Evolutionary conservation across 2,888 invertebrate genomes (phyloP), one percentile per base, ranked within the genome.

Genomic region (Conchocele bisecta): DNA sequence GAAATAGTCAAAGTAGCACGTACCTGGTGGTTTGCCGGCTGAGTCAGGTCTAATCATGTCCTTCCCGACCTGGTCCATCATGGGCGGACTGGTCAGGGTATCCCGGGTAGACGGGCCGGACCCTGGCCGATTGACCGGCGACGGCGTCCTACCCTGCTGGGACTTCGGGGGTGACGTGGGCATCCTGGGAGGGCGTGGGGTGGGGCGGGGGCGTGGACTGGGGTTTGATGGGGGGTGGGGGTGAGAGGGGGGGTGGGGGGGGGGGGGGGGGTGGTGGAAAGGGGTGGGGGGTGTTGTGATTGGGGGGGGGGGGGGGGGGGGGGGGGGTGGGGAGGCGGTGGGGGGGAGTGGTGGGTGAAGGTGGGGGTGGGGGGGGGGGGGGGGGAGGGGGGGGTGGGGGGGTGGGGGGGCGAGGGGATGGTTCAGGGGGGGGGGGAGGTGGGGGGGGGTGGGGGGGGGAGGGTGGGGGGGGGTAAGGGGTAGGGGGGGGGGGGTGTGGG

Each of bases 11-110:
- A n/a, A n/a, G n/a, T n/a, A n/a, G n/a, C n/a, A n/a, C n/a, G n/a
- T 56, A 83, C 85, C 85, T 75, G 85, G 83, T 24, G 86, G 83
- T 60, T 79, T 83, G 6, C 82, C 76, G 0, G 81, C 83, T 17
- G 86, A 86, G 33, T 78, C 79, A 15, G 86, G 86, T 42, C 85
- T 66, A 39, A 74, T 76, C 26, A 64, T 39, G 13, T 82, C 82
- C 46, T 64, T 61, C 39, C 44, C 51, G 51, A 61, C 41, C 59
- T 66, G 84, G 65, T 59, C 79, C 29, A 17, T 63, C 51, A 22
- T 77, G 15, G 63, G 76, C 33, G 63, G 73, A 63, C 63, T 79
- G 41, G 57, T 73, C 69, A 64, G 64, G 42, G 67, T 74, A 44
- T 78, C 82, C 41, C 76, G 68, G 7, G 44, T 58, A 44, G 57